Percentiles rank a stretch among this genome's conserved stretches.
phyloP scores from a whole-genome alignment of 2,888 invertebrate species.

The Pelosia muscerda region DNA sequence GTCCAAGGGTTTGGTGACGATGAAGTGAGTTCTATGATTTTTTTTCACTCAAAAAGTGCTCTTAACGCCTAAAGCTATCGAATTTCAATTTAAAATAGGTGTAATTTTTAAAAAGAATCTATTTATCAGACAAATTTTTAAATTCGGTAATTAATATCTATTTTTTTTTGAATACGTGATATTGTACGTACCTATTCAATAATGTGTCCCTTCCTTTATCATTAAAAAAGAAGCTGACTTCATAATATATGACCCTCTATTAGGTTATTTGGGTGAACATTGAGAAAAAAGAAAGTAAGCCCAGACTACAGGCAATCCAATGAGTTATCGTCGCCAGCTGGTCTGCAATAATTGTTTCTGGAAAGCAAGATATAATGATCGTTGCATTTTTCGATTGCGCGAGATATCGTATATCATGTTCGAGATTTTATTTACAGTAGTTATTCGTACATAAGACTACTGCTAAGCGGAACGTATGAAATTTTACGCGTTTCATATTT shows the following conservation, averaged over 20 bases:
- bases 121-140: no score
- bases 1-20: no score
- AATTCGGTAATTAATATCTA: no score
- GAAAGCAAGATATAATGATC: slow-evolving; percentile 59
- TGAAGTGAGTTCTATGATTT: no score
- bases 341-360: slow-evolving; percentile 60
- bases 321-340: slow-evolving; percentile 58
- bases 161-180: no score
- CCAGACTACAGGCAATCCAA: slow-evolving; percentile 45
- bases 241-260: slow-evolving; percentile 1
- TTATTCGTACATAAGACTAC: no score
- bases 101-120: no score
- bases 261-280: slow-evolving; percentile 31
- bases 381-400: slow-evolving; percentile 44
- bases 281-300: slow-evolving; percentile 43
- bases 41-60: no score
- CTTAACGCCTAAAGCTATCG: no score
- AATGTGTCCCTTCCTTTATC: background rate
- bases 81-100: no score
- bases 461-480: background rate
- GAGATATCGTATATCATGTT: slow-evolving; percentile 21
- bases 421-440: background rate
- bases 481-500: no score
- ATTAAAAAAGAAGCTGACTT: background rate
- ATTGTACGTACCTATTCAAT: no score